Evolutionary conservation across 1,140 invertebrate genomes (phyloP).

Genomic region (Drosophila tropicalis): DNA sequence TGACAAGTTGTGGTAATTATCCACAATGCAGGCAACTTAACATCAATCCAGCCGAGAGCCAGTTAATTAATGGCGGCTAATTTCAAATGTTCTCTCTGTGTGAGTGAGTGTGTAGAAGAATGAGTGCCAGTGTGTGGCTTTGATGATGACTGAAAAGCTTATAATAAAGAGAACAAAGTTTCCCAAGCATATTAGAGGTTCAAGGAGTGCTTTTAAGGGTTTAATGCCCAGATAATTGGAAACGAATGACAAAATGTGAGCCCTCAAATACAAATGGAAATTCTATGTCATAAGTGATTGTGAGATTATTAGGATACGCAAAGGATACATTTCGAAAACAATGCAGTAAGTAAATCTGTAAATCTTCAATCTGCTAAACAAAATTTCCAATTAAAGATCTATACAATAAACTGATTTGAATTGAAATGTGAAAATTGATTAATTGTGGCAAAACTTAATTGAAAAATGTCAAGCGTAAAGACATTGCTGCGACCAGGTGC

Average conservation of each 20-base stretch:
- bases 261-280: too few relatives aligned
- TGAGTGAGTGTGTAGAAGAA: not conserved
- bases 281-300: too few relatives aligned
- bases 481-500: not conserved
- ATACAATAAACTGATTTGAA: too few relatives aligned
- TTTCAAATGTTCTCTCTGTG: conserved; percentile 48
- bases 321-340: too few relatives aligned
- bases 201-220: conserved; percentile 18
- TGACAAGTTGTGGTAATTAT: conserved; percentile 64
- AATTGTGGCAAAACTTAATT: too few relatives aligned
- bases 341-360: too few relatives aligned
- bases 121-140: conserved; percentile 8
- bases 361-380: too few relatives aligned
- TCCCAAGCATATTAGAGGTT: conserved; percentile 54
- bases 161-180: conserved; percentile 53
- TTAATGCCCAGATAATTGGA: conserved; percentile 16
- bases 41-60: conserved; percentile 65
- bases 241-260: not conserved
- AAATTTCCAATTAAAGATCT: too few relatives aligned
- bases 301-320: too few relatives aligned
- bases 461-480: not conserved
- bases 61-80: conserved; percentile 75
- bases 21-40: conserved; percentile 57
- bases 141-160: conserved; percentile 29
- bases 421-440: too few relatives aligned